Evolutionary conservation across 2,797 vertebrate genomes (phyloP).

Genomic region (Micrastur ruficollis): DNA sequence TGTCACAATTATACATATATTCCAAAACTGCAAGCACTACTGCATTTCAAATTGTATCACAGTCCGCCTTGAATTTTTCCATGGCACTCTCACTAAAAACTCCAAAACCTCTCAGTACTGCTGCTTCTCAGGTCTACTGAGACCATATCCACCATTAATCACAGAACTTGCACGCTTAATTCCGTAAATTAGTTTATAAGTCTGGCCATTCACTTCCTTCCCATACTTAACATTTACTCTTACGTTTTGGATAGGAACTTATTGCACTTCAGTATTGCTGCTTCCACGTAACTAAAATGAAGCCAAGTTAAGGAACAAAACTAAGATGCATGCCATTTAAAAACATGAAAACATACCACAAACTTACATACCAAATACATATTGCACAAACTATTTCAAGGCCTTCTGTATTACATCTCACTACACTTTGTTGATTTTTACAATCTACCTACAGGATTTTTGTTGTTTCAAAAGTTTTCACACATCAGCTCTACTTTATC

Average conservation of each 20-base stretch:
- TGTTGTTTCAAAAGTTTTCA: neutral
- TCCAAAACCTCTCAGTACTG: neutral
- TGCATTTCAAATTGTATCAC: neutral
- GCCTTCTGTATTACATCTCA: neutral
- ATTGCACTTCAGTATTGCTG: constrained; percentile 95
- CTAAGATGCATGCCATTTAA: neutral
- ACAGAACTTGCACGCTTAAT: neutral
- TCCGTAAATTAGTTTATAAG: neutral
- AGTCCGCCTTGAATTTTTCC: neutral
- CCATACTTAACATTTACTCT: constrained; percentile 44
- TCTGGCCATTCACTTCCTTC: neutral
- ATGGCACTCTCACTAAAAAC: neutral
- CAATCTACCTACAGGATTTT: neutral
- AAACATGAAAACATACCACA: neutral
- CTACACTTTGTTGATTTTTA: neutral
- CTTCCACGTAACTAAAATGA: constrained; percentile 88
- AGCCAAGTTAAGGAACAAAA: constrained; percentile 75
- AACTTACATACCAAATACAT: neutral
- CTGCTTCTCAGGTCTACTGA: neutral
- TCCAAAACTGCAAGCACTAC: neutral
- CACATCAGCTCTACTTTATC: neutral
- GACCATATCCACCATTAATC: neutral
- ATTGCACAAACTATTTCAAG: neutral
- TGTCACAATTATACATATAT: neutral
- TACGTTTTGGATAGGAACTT: constrained; percentile 90